Evolutionary conservation across 1,140 invertebrate genomes (phyloP).

Genomic region (Orussus abietinus): DNA sequence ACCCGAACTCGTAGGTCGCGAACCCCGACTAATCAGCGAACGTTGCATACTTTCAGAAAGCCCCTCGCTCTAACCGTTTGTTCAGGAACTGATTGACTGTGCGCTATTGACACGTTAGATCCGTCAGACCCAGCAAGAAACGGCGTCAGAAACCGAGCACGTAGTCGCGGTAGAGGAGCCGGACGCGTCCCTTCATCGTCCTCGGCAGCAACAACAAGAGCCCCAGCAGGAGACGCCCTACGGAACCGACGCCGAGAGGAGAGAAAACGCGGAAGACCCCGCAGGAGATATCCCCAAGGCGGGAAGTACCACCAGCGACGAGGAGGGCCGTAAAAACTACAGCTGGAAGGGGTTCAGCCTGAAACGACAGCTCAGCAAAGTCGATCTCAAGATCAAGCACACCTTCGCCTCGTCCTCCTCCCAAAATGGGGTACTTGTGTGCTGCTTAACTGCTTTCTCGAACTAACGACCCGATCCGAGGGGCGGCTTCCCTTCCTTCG

Average conservation of each 20-base stretch:
- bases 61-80: background rate
- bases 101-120: conserved; percentile 29
- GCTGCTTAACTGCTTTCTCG: conserved; percentile 23
- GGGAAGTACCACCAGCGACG: conserved; percentile 23
- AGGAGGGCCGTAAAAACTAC: conserved; percentile 40
- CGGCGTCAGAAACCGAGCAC: conserved; percentile 27
- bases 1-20: too few species aligned
- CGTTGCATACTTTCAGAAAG: conserved; percentile 4
- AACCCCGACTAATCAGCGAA: background rate
- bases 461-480: too few species aligned
- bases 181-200: conserved; percentile 25
- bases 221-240: conserved; percentile 24
- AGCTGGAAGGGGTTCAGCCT: conserved; percentile 71
- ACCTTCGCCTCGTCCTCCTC: conserved; percentile 55
- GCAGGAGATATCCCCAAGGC: conserved; percentile 16
- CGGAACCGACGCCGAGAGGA: conserved; percentile 21
- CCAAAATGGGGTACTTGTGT: conserved; percentile 50
- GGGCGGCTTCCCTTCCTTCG: too few species aligned
- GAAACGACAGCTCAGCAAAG: conserved; percentile 75
- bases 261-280: conserved; percentile 27
- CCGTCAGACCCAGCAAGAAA: conserved; percentile 32
- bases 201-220: conserved; percentile 29
- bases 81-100: conserved; percentile 34
- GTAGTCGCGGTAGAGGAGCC: conserved; percentile 29
- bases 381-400: conserved; percentile 74